phyloP scores from a whole-genome alignment of 2,888 invertebrate species.

The Trachelus iudaicus region DNA sequence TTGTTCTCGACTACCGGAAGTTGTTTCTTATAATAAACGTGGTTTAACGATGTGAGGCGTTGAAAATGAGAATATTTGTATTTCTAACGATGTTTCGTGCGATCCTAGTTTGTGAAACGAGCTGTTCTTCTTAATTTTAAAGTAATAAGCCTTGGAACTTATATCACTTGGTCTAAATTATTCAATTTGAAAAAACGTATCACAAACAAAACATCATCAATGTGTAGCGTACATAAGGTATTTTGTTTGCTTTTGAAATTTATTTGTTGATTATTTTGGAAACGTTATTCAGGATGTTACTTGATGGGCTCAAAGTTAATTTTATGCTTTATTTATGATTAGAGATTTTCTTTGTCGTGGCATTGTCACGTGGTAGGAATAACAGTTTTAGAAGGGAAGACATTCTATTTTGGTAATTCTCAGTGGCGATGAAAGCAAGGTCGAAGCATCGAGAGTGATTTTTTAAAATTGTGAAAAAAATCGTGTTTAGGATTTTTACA shows the following conservation, averaged over 20 bases:
- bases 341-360: not conserved
- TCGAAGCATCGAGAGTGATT: not conserved
- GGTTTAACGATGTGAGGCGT: not conserved
- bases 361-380: not conserved
- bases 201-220: too few species aligned
- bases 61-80: not conserved
- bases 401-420: not conserved
- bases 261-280: not conserved
- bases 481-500: not conserved
- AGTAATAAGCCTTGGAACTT: not conserved
- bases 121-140: not conserved
- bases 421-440: not conserved
- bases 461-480: not conserved
- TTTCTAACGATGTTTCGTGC: too few species aligned
- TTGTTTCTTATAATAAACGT: not conserved
- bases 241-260: not conserved
- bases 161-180: not conserved
- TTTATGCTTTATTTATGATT: not conserved
- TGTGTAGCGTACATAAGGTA: not conserved
- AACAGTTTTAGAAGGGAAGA: not conserved
- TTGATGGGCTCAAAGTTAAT: not conserved
- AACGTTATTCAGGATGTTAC: not conserved
- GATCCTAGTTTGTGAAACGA: too few species aligned
- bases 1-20: not conserved
- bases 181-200: not conserved